Conservation (phyloP, 2,888 invertebrate genomes). For the Listrodromus nycthemerus region DNA sequence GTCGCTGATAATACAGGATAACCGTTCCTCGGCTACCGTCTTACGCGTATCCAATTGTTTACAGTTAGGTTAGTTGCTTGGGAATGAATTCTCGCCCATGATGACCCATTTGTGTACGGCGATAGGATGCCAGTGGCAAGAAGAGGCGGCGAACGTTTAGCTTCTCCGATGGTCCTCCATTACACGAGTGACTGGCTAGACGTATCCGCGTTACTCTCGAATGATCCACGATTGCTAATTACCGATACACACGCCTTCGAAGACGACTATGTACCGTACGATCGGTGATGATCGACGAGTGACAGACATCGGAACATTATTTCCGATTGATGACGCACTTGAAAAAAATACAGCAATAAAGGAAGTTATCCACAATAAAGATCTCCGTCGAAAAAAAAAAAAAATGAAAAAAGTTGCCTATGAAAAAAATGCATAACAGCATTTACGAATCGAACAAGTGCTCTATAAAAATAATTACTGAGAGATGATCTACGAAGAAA, state of each 20-base stretch:
- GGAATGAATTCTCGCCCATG: conserved; percentile 20
- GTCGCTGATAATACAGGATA: conserved; percentile 19
- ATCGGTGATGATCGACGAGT: conserved; percentile 20
- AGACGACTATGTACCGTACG: conserved; percentile 8
- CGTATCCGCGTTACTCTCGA: conserved; percentile 29
- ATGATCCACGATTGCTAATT: conserved; percentile 18
- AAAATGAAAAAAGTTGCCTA: too few species aligned
- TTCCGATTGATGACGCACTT: neutral
- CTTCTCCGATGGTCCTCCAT: conserved; percentile 25
- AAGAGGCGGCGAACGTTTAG: conserved; percentile 13
- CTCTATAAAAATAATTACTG: neutral
- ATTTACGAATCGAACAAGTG: too few species aligned
- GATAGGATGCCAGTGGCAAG: conserved; percentile 26
- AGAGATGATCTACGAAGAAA: neutral
- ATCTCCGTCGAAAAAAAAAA: neutral
- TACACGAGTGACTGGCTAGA: conserved; percentile 40
- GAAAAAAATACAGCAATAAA: too few species aligned
- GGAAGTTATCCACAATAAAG: too few species aligned
- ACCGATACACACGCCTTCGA: conserved; percentile 13
- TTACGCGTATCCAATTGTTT: conserved; percentile 41
- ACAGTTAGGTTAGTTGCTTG: conserved; percentile 51
- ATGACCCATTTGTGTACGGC: conserved; percentile 36
- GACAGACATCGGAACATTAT: conserved; percentile 16
- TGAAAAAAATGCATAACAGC: too few species aligned
- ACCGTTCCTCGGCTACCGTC: conserved; percentile 18